Conservation (phyloP, 1,140 invertebrate genomes). For the Drosophila nannoptera region DNA sequence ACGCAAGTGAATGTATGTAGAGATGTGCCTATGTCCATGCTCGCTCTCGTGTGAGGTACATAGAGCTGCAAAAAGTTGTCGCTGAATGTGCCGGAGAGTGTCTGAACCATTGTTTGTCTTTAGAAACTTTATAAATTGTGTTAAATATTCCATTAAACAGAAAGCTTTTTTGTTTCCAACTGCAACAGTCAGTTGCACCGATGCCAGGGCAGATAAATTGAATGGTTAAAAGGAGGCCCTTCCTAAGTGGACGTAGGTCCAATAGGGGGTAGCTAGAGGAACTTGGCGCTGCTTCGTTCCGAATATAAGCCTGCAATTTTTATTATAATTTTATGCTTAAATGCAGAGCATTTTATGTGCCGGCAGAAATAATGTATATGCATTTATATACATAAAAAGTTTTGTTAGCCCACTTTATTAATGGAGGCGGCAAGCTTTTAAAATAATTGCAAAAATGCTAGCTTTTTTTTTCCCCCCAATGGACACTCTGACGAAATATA, state of each 20-base stretch:
- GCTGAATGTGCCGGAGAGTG: slow-evolving; percentile 46
- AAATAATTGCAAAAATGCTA: slow-evolving; percentile 61
- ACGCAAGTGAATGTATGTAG: slow-evolving; percentile 13
- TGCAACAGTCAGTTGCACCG: slow-evolving; percentile 43
- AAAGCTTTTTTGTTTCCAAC: slow-evolving; percentile 59
- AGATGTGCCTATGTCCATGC: slow-evolving; percentile 15
- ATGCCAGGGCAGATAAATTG: slow-evolving; percentile 52
- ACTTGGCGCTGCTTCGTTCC: background rate
- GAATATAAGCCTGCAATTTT: slow-evolving; percentile 60
- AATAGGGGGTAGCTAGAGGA: background rate
- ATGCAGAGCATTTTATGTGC: slow-evolving; percentile 50
- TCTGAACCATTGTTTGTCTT: slow-evolving; percentile 72
- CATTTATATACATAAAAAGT: slow-evolving; percentile 22
- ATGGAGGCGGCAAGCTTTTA: slow-evolving; percentile 62
- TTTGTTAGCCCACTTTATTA: slow-evolving; percentile 55
- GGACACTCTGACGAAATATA: background rate
- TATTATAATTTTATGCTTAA: slow-evolving; percentile 74
- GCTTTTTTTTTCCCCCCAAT: slow-evolving; percentile 19
- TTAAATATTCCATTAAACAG: slow-evolving; percentile 78
- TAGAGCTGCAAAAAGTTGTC: slow-evolving; percentile 52
- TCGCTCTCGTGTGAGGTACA: slow-evolving; percentile 8
- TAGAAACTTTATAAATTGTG: slow-evolving; percentile 73
- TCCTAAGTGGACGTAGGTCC: background rate
- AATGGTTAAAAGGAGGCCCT: slow-evolving; percentile 35
- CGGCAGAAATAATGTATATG: background rate